A percentile compares a stretch with the other conserved stretches of the same genome.
These are phyloP conservation scores for Otocyon megalotis DNA, from an alignment of 2,113 vertebrate genomes.

Conservation along the genomic window DNA sequence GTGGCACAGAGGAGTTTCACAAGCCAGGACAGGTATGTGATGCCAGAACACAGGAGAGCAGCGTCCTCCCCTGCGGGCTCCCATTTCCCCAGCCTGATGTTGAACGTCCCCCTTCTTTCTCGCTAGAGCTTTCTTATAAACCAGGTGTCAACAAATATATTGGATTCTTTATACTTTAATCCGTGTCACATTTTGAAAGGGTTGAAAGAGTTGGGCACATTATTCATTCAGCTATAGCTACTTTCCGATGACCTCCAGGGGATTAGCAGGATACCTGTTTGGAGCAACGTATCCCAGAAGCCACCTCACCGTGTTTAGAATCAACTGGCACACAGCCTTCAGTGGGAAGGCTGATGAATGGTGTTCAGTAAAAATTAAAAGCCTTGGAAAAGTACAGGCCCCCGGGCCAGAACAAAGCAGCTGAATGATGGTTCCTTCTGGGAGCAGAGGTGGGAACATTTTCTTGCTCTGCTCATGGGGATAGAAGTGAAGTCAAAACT, in stretches of 20 bases:
- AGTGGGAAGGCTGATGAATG: slow-evolving; percentile 11
- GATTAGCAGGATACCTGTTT: neutral
- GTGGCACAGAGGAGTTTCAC: neutral
- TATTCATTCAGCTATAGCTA: neutral
- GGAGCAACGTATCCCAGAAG: slow-evolving; percentile 48
- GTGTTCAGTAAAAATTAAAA: slow-evolving; percentile 62
- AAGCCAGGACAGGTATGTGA: neutral
- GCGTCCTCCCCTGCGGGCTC: neutral
- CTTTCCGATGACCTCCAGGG: neutral
- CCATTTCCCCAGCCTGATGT: neutral
- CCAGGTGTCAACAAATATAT: slow-evolving; percentile 18
- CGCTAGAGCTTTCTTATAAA: slow-evolving; percentile 14
- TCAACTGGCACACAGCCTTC: slow-evolving; percentile 19
- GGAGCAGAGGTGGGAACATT: slow-evolving; percentile 14
- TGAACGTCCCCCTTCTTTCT: neutral
- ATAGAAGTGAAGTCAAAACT: slow-evolving; percentile 47
- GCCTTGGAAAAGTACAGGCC: slow-evolving; percentile 54
- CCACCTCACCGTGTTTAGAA: neutral
- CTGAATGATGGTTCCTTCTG: slow-evolving; percentile 55
- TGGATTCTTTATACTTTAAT: slow-evolving; percentile 48
- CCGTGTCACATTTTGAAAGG: slow-evolving; percentile 53
- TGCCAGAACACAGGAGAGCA: neutral
- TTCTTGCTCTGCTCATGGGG: slow-evolving; percentile 45
- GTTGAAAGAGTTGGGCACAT: slow-evolving; percentile 1
- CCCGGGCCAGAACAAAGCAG: slow-evolving; percentile 50